Evolutionary conservation across 1,140 invertebrate species (phyloP), one percentile per base, ranked within the genome.

Genomic region (Ctenoplectra terminalis): DNA sequence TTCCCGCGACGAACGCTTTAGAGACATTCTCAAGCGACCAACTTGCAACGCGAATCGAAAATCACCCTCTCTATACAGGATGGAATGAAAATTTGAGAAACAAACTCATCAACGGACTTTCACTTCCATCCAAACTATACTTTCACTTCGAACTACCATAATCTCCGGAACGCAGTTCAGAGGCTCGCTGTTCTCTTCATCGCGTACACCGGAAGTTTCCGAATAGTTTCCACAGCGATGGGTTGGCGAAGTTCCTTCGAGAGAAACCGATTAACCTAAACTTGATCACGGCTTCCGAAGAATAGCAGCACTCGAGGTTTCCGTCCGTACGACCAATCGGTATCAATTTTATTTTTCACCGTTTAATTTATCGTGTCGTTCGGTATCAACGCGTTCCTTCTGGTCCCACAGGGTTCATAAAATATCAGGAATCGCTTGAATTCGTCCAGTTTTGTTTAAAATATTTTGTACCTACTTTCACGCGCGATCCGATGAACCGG

Each of bases 191-290:
- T 56, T 74, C 78, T 56, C 60, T 74, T 75, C 63, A 37, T 58
- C 43, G 31, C 50, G 31, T 50, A 63, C 72, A 26, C 61, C n/a
- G 31, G 20, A 67, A 81, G 71, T 81, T 81, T n/a, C 7, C 15
- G 50, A 66, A 81, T 46, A 75, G 79, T 74, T 75, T 23, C 11
- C 20, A 29, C 48, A 13, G 17, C 7, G 23, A 20, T 6, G 60
- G 1, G 50, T 11, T 4, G 34, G n/a, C 29, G 61, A 81, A 74
- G 48, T 66, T 50, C 43, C 52, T 26, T 48, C 56, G n/a, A 2
- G 71, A 4, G 50, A 58, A 66, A 81, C 71, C 52, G 78, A 81
- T 81, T 75, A 63, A 29, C 50, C 40, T 9, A 40, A 81, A 81
- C 70, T 56, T 58, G 61, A 81, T 81, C 75, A 80, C 50, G 29